These are phyloP conservation scores for Leptinotarsa texana DNA, from an alignment of 1,140 invertebrate species.

Conservation along the genomic window DNA sequence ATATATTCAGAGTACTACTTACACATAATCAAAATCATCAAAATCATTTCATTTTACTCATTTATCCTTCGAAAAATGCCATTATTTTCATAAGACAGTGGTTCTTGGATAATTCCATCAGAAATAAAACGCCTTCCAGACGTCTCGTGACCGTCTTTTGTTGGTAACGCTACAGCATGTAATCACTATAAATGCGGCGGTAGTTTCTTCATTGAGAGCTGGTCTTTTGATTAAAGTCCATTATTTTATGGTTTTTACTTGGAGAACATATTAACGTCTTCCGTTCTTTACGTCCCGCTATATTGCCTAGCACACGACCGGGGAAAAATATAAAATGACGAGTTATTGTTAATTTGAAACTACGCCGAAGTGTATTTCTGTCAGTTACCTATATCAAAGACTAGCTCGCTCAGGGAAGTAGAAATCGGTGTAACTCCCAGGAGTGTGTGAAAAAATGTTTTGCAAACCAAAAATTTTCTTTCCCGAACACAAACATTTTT, in stretches of 20 bases:
- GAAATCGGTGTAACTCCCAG: too few relatives aligned
- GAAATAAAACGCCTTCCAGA: not conserved
- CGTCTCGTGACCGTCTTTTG: not conserved
- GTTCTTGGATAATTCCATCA: not conserved
- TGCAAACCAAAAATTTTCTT: too few relatives aligned
- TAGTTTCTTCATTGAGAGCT: not conserved
- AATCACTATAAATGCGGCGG: conserved; percentile 7
- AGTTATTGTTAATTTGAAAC: not conserved
- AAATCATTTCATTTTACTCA: too few relatives aligned
- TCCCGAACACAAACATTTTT: too few relatives aligned
- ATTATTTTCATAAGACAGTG: too few relatives aligned
- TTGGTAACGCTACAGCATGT: conserved; percentile 5
- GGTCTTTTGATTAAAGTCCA: conserved; percentile 8
- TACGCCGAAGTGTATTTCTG: not conserved
- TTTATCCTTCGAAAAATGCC: too few relatives aligned
- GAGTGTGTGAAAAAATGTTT: too few relatives aligned
- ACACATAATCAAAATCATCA: too few relatives aligned
- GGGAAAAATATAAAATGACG: not conserved
- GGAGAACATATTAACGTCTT: conserved; percentile 1
- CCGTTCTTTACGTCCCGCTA: not conserved
- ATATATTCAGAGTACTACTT: too few relatives aligned
- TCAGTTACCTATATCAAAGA: not conserved
- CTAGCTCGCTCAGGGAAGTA: not conserved
- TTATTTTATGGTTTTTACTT: conserved; percentile 7
- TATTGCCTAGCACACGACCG: not conserved